These are phyloP conservation scores for Unio pictorum DNA, from an alignment of 2,888 invertebrate species.

Conservation along the genomic window DNA sequence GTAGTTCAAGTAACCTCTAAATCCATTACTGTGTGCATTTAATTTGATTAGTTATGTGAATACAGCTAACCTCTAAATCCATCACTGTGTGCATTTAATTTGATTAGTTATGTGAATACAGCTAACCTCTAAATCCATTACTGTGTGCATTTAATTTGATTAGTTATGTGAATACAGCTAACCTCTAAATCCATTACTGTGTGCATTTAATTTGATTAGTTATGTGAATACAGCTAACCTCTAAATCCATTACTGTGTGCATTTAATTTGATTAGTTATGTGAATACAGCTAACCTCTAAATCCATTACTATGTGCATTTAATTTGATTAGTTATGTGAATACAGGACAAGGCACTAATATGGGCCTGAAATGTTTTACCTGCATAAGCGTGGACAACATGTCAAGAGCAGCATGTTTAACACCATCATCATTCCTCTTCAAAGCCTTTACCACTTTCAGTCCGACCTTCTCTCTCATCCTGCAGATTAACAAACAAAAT, in stretches of 20 bases:
- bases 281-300: too few species aligned
- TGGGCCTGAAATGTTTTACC: conserved; percentile 50
- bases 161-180: neutral
- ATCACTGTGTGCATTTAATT: too few species aligned
- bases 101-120: neutral
- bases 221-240: neutral
- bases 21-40: neutral
- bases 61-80: too few species aligned
- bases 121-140: too few species aligned
- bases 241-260: too few species aligned
- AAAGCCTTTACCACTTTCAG: conserved; percentile 91
- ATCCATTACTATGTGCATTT: neutral
- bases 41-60: neutral
- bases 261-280: neutral
- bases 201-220: neutral
- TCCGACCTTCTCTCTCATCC: conserved; percentile 96
- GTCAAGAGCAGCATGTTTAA: conserved; percentile 96
- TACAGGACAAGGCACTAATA: neutral
- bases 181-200: too few species aligned
- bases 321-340: neutral
- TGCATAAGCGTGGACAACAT: conserved; percentile 98
- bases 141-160: neutral
- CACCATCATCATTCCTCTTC: conserved; percentile 88
- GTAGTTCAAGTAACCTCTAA: neutral
- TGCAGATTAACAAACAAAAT: conserved; percentile 66